phyloP scores from a whole-genome alignment of 1,140 invertebrate species.

The Drosophila sp. region DNA sequence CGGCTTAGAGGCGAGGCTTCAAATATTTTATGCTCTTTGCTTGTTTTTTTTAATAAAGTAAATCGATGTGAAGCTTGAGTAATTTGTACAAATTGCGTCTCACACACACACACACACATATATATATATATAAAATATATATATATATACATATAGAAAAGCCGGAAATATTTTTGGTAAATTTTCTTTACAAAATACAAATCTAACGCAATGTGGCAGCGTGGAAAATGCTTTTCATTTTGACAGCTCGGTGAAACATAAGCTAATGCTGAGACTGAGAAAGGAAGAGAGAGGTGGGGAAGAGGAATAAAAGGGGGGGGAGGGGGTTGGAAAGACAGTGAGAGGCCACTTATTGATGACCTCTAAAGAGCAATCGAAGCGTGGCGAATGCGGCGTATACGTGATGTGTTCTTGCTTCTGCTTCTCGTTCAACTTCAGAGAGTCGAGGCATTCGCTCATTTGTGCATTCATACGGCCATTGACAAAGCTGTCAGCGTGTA shows the following conservation, averaged over 20 bases:
- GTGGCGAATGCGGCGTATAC: constrained; percentile 67
- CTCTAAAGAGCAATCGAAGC: constrained; percentile 42
- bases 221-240: constrained; percentile 67
- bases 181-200: constrained; percentile 14
- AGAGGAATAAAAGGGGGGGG: constrained; percentile 16
- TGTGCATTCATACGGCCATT: constrained; percentile 52
- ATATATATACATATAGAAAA: not conserved
- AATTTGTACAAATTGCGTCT: constrained; percentile 77
- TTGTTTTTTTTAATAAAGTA: constrained; percentile 76
- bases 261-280: constrained; percentile 33
- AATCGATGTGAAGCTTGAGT: constrained; percentile 68
- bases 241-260: constrained; percentile 44
- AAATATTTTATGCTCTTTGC: constrained; percentile 26
- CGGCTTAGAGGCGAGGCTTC: constrained; percentile 6
- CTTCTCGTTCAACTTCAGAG: not conserved
- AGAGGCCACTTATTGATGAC: constrained; percentile 74
- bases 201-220: constrained; percentile 43
- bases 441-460: constrained; percentile 20
- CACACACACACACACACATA: constrained; percentile 25
- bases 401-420: constrained; percentile 15
- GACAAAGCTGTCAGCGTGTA: constrained; percentile 57
- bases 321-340: not conserved
- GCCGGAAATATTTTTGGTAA: not conserved
- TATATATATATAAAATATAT: not conserved
- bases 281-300: constrained; percentile 11